These are phyloP conservation scores for Rhabdomys dilectus DNA, from an alignment of 2,113 vertebrate genomes.

Conservation along the genomic window DNA sequence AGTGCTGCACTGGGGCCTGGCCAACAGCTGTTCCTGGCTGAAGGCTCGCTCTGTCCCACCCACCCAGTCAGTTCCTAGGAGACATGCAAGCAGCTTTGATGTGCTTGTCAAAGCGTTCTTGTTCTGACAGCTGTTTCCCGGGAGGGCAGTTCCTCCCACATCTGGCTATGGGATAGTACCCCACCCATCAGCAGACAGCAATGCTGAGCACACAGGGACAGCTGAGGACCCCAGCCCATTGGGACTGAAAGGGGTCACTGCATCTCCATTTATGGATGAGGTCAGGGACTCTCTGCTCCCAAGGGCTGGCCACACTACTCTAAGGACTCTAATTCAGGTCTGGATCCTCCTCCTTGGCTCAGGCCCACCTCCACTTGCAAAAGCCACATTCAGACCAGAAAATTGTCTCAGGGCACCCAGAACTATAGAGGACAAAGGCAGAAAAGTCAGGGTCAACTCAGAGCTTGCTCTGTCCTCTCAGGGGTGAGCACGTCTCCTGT, in stretches of 20 bases:
- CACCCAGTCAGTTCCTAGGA: neutral
- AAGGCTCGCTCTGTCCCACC: neutral
- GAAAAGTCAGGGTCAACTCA: neutral
- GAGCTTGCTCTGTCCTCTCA: neutral
- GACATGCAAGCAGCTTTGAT: slow-evolving; percentile 45
- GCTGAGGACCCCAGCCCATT: neutral
- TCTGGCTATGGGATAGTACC: neutral
- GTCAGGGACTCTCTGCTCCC: neutral
- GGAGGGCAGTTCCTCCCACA: slow-evolving; percentile 13
- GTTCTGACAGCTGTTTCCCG: slow-evolving; percentile 45
- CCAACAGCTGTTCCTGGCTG: slow-evolving; percentile 48
- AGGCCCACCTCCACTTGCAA: neutral
- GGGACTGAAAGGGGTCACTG: neutral
- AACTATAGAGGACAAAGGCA: neutral
- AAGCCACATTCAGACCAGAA: neutral
- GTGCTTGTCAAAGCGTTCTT: slow-evolving; percentile 64
- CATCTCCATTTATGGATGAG: neutral
- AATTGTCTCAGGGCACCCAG: neutral
- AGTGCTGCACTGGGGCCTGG: neutral
- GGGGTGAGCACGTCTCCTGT: neutral
- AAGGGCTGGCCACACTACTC: neutral
- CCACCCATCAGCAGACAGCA: neutral
- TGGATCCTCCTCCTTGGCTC: neutral
- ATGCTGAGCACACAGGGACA: neutral
- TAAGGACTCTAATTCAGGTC: neutral